phyloP scores from a whole-genome alignment of 1,140 invertebrate genomes.

The Pseudachorutes palmiensis region DNA sequence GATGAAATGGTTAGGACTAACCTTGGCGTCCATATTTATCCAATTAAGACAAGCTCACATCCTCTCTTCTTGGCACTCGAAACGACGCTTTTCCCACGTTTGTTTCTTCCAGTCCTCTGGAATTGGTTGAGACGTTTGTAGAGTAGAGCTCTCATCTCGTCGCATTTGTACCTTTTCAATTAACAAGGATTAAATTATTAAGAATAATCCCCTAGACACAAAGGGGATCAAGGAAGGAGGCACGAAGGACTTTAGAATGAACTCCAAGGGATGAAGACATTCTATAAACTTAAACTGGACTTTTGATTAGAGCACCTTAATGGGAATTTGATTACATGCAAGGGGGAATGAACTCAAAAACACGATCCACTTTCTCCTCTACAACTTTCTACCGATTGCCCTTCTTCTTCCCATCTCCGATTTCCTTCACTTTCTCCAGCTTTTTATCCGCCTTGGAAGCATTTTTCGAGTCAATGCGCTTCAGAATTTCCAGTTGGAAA shows the following conservation, averaged over 20 bases:
- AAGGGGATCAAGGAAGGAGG: background rate
- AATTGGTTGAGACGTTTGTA: slow-evolving; percentile 24
- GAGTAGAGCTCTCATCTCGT: slow-evolving; percentile 28
- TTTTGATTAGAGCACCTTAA: slow-evolving; percentile 9
- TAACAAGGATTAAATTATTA: background rate
- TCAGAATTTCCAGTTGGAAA: slow-evolving; percentile 16
- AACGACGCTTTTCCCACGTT: slow-evolving; percentile 24
- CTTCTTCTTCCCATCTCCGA: slow-evolving; percentile 22
- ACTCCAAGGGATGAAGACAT: background rate
- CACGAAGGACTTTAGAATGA: background rate
- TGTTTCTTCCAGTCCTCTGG: slow-evolving; percentile 31
- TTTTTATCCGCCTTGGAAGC: slow-evolving; percentile 23
- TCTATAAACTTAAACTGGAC: background rate
- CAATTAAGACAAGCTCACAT: slow-evolving; percentile 26
- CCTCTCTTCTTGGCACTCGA: slow-evolving; percentile 27
- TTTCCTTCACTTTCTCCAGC: slow-evolving; percentile 18
- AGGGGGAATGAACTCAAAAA: slow-evolving; percentile 21
- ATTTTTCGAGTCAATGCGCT: slow-evolving; percentile 18
- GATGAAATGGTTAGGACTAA: background rate
- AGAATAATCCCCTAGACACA: background rate
- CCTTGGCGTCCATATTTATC: slow-evolving; percentile 32
- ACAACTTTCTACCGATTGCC: slow-evolving; percentile 26
- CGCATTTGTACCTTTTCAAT: slow-evolving; percentile 25
- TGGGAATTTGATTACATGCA: background rate
- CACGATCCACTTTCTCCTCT: slow-evolving; percentile 28